Base-by-base conservation (phyloP, 2,113 vertebrate species). In the Lepisosteus osseus region DNA sequence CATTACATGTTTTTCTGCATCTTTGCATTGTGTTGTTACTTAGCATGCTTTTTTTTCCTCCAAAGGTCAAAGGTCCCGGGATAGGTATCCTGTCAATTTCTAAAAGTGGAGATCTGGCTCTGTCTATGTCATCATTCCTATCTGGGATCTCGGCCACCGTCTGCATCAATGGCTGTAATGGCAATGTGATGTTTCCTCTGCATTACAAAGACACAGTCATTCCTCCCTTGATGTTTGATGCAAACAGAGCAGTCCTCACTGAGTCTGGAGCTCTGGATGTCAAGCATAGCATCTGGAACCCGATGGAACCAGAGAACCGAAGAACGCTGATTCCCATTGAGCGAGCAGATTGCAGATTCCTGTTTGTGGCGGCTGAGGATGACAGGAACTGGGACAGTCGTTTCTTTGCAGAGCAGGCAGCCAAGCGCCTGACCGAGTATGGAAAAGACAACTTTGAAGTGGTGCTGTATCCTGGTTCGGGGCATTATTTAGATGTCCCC, bases 331-430 rank as follows among this genome's bases (percentile, higher is more conserved):
- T 97, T 73, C 95, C 94, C 9, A 61, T 97, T 57, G 93, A 98
- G 78, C 91, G 83, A 7, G 92, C 95, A 0, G 80, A 86, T 44
- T 90, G 95, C 63, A 82, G 6, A 7, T 94, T 98, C 78, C 84
- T 98, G 71, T 93, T 94, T 76, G 86, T 94, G 0, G 93, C 86
- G 9, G 92, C 94, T 7, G 88, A 92, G 84, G 95, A 96, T 4
- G 97, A 98, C 80, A 86, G 4, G 77, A 96, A 97, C 86, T 98
- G 95, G 94, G 94, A 89, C 70, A 97, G 95, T 2, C 82, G 79
- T 11, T 72, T 92, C 6, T 95, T 80, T 71, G 93, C 92, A 4
- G 64, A 82, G 9, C 85, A 82, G 68, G 93, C 91, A 0, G 89
- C 90, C 15, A 87, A 87, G 6, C 82, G 74, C 4, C 84, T 97